These are phyloP conservation scores for Hylaeus volcanicus DNA, from an alignment of 1,140 invertebrate genomes.

Conservation along the genomic window DNA sequence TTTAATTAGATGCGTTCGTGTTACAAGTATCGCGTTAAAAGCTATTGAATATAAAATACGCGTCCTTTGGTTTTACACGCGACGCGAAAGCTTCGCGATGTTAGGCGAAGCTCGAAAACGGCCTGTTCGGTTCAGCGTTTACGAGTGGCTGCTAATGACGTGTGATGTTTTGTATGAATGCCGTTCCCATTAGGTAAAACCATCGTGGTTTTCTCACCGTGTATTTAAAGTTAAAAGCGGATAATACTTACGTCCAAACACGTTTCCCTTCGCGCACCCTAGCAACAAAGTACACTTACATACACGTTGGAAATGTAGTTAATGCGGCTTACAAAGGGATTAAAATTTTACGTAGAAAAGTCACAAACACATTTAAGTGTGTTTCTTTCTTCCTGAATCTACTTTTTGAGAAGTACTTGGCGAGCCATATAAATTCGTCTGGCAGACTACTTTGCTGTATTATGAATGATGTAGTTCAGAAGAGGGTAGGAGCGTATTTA, in stretches of 20 bases:
- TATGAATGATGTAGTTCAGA: too few species aligned
- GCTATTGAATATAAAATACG: background rate
- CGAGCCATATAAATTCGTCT: too few species aligned
- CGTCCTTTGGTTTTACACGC: too few species aligned
- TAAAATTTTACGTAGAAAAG: background rate
- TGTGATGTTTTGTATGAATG: slow-evolving; percentile 1
- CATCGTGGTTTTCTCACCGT: slow-evolving; percentile 11
- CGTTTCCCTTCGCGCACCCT: background rate
- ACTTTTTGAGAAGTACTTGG: too few species aligned
- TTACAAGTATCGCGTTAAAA: too few species aligned
- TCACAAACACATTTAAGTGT: background rate
- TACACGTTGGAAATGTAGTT: slow-evolving; percentile 13
- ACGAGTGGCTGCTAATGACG: slow-evolving; percentile 7
- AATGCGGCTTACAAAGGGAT: slow-evolving; percentile 28
- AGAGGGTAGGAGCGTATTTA: too few species aligned
- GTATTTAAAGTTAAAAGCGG: slow-evolving; percentile 31
- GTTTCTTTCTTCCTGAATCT: too few species aligned
- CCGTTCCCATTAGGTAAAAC: slow-evolving; percentile 33
- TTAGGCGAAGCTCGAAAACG: background rate
- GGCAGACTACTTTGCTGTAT: too few species aligned
- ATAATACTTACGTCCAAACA: slow-evolving; percentile 30
- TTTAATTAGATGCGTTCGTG: too few species aligned
- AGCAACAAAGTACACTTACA: slow-evolving; percentile 7
- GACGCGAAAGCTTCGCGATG: background rate
- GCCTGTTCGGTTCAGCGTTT: background rate